Percentiles rank a stretch among this genome's conserved stretches.
These are phyloP conservation scores for Muscicapa striata DNA, from an alignment of 2,797 vertebrate species.

Conservation along the genomic window DNA sequence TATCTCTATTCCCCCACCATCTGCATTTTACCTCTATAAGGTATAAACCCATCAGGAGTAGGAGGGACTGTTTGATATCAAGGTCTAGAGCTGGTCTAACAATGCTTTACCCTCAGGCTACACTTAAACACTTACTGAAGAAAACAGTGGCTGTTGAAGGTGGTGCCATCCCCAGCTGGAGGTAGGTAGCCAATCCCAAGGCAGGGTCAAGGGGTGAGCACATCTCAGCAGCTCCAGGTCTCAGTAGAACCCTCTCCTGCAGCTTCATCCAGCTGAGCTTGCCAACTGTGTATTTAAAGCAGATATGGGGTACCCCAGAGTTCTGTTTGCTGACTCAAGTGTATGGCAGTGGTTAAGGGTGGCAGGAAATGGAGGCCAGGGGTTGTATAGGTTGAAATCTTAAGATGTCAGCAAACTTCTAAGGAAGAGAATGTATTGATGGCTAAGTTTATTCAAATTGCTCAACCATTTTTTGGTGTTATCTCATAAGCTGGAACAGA, in stretches of 20 bases:
- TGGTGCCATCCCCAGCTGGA: neutral
- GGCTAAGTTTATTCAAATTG: neutral
- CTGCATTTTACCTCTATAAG: neutral
- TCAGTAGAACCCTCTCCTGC: rapidly evolving
- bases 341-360: neutral
- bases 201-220: neutral
- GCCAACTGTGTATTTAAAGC: neutral
- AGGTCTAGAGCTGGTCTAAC: neutral
- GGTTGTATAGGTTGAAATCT: neutral
- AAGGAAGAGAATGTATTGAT: neutral
- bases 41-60: neutral
- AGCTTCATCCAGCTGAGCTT: neutral
- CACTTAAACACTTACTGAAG: neutral
- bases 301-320: neutral
- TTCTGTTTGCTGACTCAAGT: neutral
- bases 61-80: neutral
- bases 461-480: neutral
- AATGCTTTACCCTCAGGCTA: neutral
- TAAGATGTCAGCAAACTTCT: neutral
- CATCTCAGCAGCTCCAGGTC: neutral
- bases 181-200: neutral
- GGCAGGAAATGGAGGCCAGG: neutral
- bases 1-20: neutral
- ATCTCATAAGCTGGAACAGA: neutral
- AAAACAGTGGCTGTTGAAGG: neutral